Percentiles rank a stretch among this genome's conserved stretches.
Evolutionary conservation across 30 jellyfish, hydroid and myxozoan species (phyloP).

Genomic region (Pseudorhiza aurosa): DNA sequence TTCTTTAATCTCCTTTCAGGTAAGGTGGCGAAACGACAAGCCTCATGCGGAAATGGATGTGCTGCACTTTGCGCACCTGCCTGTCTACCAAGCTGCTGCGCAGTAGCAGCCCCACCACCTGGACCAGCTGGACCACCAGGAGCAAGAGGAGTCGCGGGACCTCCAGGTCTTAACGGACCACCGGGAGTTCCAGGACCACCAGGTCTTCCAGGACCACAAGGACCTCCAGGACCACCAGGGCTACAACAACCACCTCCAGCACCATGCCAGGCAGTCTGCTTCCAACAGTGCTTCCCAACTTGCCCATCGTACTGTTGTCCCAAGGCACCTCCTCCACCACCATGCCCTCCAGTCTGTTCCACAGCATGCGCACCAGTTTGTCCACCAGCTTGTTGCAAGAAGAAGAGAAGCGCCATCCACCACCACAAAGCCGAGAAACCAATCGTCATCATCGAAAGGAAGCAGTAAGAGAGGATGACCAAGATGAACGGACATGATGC

Average conservation of each 20-base stretch:
- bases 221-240: constrained; percentile 99
- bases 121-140: constrained; percentile 99
- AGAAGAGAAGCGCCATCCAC: constrained; percentile 70
- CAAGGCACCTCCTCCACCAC: constrained; percentile 98
- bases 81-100: constrained; percentile 91
- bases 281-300: constrained; percentile 95
- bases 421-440: constrained; percentile 84
- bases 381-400: constrained; percentile 91
- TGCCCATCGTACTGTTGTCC: constrained; percentile 99
- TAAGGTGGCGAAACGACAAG: constrained; percentile 71
- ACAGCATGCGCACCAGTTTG: constrained; percentile 94
- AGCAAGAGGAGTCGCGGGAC: constrained; percentile 98
- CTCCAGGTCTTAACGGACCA: constrained; percentile 92
- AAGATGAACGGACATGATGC: neutral
- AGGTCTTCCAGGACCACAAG: constrained; percentile 99
- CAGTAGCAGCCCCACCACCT: constrained; percentile 78
- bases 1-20: constrained; percentile 22
- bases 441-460: constrained; percentile 95
- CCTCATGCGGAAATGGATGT: constrained; percentile 78
- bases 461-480: constrained; percentile 51
- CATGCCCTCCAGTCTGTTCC: constrained; percentile 99
- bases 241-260: constrained; percentile 99
- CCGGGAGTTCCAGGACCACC: constrained; percentile 88
- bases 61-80: constrained; percentile 92
- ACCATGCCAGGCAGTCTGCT: constrained; percentile 96